These are phyloP conservation scores for Bombus pyrosoma DNA, from an alignment of 1,140 invertebrate genomes.

Conservation along the genomic window DNA sequence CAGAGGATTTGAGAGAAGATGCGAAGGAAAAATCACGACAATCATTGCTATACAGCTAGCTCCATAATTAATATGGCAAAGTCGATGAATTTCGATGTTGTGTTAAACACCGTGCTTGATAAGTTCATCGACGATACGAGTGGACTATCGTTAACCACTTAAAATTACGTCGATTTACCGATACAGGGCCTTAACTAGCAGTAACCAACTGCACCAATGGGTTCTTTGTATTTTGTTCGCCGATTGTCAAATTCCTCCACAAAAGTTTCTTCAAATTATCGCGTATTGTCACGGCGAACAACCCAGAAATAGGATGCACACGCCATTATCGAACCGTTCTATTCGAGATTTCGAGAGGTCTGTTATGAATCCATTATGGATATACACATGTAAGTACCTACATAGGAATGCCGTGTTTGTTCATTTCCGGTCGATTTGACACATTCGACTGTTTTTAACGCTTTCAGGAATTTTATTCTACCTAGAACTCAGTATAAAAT, in stretches of 20 bases:
- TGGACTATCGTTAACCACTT: slow-evolving; percentile 60
- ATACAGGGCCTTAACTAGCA: slow-evolving; percentile 20
- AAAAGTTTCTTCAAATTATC: slow-evolving; percentile 16
- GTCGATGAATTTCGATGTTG: slow-evolving; percentile 25
- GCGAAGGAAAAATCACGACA: neutral
- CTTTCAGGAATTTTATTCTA: too few relatives aligned
- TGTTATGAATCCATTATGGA: neutral
- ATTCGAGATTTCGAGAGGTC: neutral
- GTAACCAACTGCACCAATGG: neutral
- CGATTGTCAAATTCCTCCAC: neutral
- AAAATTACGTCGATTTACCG: slow-evolving; percentile 60
- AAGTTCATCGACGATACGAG: slow-evolving; percentile 37
- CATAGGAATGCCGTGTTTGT: neutral
- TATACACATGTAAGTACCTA: neutral
- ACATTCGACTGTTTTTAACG: neutral
- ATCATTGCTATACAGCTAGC: neutral
- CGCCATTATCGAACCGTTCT: neutral
- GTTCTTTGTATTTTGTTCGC: neutral
- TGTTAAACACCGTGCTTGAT: slow-evolving; percentile 50
- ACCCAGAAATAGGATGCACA: slow-evolving; percentile 14
- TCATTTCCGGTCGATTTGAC: neutral
- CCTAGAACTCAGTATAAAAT: too few relatives aligned
- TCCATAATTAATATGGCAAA: slow-evolving; percentile 43
- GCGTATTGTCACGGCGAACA: slow-evolving; percentile 11
- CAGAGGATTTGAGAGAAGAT: neutral